These are phyloP conservation scores for Oikopleura dioica DNA, from an alignment of 23 tunicate genomes.

Conservation along the genomic window DNA sequence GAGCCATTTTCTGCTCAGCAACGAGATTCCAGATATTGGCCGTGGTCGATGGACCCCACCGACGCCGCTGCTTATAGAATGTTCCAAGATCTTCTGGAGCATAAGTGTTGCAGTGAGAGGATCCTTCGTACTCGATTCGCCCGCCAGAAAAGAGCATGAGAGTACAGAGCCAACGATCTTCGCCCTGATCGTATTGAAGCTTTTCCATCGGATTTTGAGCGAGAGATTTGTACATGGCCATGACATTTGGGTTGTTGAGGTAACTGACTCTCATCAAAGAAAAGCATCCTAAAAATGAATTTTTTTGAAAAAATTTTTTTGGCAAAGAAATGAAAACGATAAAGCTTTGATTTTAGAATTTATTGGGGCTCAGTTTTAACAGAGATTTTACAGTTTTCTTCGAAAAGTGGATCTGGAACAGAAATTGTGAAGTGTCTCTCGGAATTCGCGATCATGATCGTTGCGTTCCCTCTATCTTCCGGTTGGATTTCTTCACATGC, in stretches of 20 bases:
- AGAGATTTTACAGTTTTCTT: no score
- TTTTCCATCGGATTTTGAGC: conserved; percentile 10
- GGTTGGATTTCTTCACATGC: no score
- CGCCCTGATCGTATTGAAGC: conserved; percentile 13
- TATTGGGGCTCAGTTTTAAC: no score
- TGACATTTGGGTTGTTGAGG: conserved; percentile 7
- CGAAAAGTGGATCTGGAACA: no score
- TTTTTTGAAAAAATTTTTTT: no score
- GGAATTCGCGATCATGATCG: no score
- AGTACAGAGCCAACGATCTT: conserved; percentile 13
- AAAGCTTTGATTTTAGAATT: no score
- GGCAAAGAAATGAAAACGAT: no score
- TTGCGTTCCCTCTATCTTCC: no score
- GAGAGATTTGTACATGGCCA: conserved; percentile 13
- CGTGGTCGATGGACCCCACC: conserved; percentile 1
- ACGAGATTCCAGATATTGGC: conserved; percentile 84
- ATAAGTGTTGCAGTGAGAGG: conserved; percentile 5
- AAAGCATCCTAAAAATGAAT: neutral
- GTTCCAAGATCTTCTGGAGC: conserved; percentile 11
- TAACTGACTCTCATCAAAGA: conserved; percentile 12
- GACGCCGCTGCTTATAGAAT: conserved; percentile 12
- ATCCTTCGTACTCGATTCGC: conserved; percentile 4
- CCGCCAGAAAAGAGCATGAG: conserved; percentile 12
- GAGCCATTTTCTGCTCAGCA: conserved; percentile 39
- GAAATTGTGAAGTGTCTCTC: no score